Conservation (phyloP, 2,113 vertebrate genomes). For the Nycticebus coucang region DNA sequence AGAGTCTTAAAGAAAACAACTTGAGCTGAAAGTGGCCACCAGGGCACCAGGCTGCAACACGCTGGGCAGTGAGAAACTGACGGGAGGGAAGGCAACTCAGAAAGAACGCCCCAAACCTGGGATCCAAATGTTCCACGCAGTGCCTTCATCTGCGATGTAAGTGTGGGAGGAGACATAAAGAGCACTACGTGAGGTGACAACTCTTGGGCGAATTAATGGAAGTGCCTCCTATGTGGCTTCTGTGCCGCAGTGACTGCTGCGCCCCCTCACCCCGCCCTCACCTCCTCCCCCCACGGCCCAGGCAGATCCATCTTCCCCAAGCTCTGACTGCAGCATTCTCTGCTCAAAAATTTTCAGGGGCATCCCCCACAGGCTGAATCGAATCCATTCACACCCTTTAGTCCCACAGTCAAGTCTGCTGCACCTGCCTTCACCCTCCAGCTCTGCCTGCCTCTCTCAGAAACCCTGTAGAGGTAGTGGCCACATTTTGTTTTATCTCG, state of each 20-base stretch:
- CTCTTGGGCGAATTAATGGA: neutral
- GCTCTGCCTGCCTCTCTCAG: neutral
- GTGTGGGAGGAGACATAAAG: constrained; percentile 1
- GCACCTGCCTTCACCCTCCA: rapidly evolving
- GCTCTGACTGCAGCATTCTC: neutral
- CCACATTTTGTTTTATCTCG: neutral
- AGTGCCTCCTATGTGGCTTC: constrained; percentile 3
- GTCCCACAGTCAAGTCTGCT: too few relatives aligned
- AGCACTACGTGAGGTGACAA: constrained; percentile 12
- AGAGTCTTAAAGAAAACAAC: neutral
- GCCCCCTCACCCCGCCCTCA: neutral
- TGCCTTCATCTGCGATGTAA: neutral
- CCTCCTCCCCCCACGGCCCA: neutral
- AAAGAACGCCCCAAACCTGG: constrained; percentile 30
- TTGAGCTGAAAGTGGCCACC: neutral
- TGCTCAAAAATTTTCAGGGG: neutral
- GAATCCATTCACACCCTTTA: neutral
- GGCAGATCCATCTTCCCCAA: neutral
- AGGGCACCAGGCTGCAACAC: neutral
- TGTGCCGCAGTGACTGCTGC: neutral
- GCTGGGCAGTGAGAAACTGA: neutral
- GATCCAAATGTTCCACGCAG: neutral
- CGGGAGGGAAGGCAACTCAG: neutral
- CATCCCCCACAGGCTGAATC: neutral
- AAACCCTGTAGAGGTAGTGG: neutral